These are phyloP conservation scores for Corynorhinus townsendii DNA, from an alignment of 2,113 vertebrate species.

Conservation along the genomic window DNA sequence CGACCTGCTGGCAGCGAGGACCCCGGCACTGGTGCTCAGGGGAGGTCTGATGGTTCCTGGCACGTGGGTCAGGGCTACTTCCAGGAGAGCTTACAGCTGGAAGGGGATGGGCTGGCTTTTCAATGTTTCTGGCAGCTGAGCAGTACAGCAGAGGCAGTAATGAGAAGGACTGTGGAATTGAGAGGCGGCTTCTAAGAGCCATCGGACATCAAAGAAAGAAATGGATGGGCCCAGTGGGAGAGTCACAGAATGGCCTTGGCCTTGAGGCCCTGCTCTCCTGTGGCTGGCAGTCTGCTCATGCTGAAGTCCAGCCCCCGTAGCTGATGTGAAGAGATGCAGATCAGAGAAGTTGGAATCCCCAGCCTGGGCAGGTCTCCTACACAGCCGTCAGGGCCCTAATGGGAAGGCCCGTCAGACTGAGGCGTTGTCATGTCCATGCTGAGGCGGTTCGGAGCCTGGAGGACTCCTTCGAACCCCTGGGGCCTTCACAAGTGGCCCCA, in stretches of 20 bases:
- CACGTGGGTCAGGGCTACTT: background rate
- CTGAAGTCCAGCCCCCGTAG: background rate
- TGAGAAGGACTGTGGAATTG: background rate
- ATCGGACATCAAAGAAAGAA: background rate
- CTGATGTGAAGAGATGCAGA: background rate
- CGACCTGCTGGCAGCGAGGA: background rate
- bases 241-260: background rate
- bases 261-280: background rate
- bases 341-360: background rate
- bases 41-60: background rate
- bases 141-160: background rate
- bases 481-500: background rate
- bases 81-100: background rate
- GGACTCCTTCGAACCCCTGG: background rate
- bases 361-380: background rate
- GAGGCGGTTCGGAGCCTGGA: background rate
- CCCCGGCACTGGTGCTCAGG: background rate
- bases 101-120: background rate
- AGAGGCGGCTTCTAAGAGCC: background rate
- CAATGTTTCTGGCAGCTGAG: background rate
- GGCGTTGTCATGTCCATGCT: too few relatives aligned
- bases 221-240: background rate
- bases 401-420: background rate
- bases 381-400: background rate
- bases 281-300: background rate